These are phyloP conservation scores for Fabriciana adippe DNA, from an alignment of 2,888 invertebrate genomes.

Conservation along the genomic window DNA sequence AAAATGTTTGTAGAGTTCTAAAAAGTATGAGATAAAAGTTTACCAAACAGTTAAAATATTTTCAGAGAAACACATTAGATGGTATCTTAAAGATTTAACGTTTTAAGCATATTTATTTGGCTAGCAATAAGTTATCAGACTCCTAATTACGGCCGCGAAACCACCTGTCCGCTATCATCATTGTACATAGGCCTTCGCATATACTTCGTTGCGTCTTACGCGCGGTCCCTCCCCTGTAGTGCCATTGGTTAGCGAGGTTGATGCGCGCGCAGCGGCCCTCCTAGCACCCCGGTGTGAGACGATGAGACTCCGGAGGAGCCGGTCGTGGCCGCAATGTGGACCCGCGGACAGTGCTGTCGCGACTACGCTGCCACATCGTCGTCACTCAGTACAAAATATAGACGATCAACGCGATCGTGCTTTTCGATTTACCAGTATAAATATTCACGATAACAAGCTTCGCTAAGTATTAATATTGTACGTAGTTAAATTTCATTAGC, in stretches of 20 bases:
- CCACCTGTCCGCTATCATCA: conserved; percentile 81
- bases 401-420: conserved; percentile 42
- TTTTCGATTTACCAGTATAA: conserved; percentile 41
- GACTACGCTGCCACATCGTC: conserved; percentile 62
- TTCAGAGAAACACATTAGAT: conserved; percentile 56
- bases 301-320: conserved; percentile 69
- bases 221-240: conserved; percentile 73
- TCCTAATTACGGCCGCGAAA: conserved; percentile 80
- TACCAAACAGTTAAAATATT: conserved; percentile 33
- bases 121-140: conserved; percentile 76
- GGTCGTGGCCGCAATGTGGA: conserved; percentile 70
- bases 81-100: conserved; percentile 74
- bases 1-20: background rate
- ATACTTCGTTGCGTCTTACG: conserved; percentile 82
- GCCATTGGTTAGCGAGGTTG: conserved; percentile 65
- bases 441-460: conserved; percentile 33
- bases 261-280: conserved; percentile 80
- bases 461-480: conserved; percentile 12
- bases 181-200: conserved; percentile 83
- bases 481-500: conserved; percentile 1
- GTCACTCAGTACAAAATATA: conserved; percentile 46
- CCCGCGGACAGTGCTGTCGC: conserved; percentile 68
- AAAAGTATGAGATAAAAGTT: conserved; percentile 39
- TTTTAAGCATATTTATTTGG: conserved; percentile 75
- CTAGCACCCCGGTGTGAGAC: conserved; percentile 67